Evolutionary conservation across 2,797 vertebrate species (phyloP), one percentile per base, ranked within the genome.

Genomic region (Saxicola maurus): DNA sequence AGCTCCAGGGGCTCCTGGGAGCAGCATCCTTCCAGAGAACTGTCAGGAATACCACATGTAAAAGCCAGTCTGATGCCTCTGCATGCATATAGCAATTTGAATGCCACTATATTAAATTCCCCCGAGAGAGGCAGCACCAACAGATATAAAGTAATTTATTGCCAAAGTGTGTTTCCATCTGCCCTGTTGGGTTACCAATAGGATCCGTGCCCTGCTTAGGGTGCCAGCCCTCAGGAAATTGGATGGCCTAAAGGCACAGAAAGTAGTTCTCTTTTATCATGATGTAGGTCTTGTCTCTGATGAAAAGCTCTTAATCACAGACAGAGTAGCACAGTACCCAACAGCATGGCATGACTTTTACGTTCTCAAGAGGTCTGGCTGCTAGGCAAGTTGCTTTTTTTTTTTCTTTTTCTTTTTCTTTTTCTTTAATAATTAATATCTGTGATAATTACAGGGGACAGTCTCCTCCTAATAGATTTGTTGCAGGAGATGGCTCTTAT

Each of bases 121-220:
- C 94, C 94, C 91, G 93, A 95, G 87, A 95, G 94, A 96, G 93
- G 91, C 92, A 96, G 90, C 92, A 89, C 94, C 88, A 94, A 93
- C 23, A 88, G 86, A 86, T 86, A 93, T 72, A 94, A 96, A 91
- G 57, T 7, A 84, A 87, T 91, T 89, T 78, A 86, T 87, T 91
- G 85, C 85, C 57, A 87, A 81, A 94, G 75, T 93, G 92, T 38
- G 1, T 86, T 94, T 87, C 90, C 87, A 81, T 93, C 82, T 87
- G 83, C 83, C 87, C 94, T 87, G 82, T 19, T 40, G 82, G 92
- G 87, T 93, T 75, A 86, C 45, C 90, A 93, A 55, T 52, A 11
- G 72, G 87, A 91, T 88, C 81, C 53, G 0, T 88, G 80, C 67
- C 78, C 90, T 83, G 89, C 82, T 92, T 82, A 87, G 90, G 92